A percentile compares a stretch with the other conserved stretches of the same genome.
phyloP scores from a whole-genome alignment of 2,797 vertebrate genomes.

The Huso huso region DNA sequence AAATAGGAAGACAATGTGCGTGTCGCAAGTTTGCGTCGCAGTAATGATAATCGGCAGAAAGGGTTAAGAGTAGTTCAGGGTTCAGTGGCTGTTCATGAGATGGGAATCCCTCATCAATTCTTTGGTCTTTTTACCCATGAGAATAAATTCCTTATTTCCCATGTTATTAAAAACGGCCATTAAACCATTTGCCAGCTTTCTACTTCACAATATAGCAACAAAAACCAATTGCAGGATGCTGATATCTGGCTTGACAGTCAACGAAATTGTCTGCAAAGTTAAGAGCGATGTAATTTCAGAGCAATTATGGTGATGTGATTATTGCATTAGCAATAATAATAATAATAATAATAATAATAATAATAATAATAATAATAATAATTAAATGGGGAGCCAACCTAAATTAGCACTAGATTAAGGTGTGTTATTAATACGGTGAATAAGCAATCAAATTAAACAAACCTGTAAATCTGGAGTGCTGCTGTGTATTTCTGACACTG shows the following conservation, averaged over 20 bases:
- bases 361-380: no score
- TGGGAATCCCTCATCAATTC: conserved; percentile 9
- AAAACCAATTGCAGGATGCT: no score
- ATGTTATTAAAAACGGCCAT: neutral
- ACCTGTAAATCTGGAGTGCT: no score
- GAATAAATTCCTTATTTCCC: neutral
- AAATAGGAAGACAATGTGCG: conserved; percentile 4
- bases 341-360: no score
- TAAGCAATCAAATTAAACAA: no score
- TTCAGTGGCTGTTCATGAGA: conserved; percentile 55
- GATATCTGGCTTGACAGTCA: no score
- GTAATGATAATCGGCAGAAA: conserved; percentile 16
- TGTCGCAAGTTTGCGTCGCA: conserved; percentile 17
- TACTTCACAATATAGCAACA: neutral
- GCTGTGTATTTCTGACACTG: no score
- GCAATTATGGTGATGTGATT: neutral
- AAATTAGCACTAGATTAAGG: no score
- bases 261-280: no score
- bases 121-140: neutral
- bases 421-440: no score
- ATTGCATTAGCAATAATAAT: neutral
- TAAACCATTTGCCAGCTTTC: neutral
- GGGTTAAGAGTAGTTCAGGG: conserved; percentile 63
- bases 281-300: neutral
- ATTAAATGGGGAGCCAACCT: no score